Evolutionary conservation across 1,140 invertebrate species (phyloP).

Genomic region (Zophobas morio): DNA sequence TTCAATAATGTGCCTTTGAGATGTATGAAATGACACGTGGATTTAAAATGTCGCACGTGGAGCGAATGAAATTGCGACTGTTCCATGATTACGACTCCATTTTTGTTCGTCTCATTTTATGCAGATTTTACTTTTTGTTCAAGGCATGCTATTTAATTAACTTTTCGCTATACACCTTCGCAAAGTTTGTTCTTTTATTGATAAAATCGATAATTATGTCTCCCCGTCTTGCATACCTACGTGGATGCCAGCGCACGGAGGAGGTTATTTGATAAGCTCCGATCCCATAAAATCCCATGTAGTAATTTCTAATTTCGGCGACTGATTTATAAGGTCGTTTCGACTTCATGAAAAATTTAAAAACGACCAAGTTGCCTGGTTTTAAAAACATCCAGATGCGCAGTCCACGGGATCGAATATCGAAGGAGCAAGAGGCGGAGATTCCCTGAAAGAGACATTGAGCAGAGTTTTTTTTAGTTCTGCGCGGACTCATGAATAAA

Average conservation of each 20-base stretch:
- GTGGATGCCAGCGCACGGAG: no score
- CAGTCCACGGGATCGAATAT: slow-evolving; percentile 28
- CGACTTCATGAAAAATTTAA: slow-evolving; percentile 46
- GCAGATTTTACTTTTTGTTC: background rate
- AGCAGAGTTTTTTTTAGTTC: background rate
- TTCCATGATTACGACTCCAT: no score
- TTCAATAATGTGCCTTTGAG: no score
- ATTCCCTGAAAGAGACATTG: background rate
- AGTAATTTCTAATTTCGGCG: slow-evolving; percentile 47
- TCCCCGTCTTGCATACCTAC: no score
- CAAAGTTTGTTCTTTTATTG: no score
- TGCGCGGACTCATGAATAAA: background rate
- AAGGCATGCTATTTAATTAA: background rate
- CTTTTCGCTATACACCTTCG: no score
- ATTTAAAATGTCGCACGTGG: no score
- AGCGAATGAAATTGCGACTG: no score
- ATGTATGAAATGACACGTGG: no score
- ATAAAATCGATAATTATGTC: no score
- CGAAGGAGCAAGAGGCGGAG: slow-evolving; percentile 2
- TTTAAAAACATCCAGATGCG: slow-evolving; percentile 45
- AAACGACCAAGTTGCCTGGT: slow-evolving; percentile 40
- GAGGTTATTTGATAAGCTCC: background rate
- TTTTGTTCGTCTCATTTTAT: no score
- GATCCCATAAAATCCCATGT: slow-evolving; percentile 13
- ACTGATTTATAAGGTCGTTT: slow-evolving; percentile 47